Conservation (phyloP, 2,888 invertebrate species). For the Aporophyla nigra region DNA sequence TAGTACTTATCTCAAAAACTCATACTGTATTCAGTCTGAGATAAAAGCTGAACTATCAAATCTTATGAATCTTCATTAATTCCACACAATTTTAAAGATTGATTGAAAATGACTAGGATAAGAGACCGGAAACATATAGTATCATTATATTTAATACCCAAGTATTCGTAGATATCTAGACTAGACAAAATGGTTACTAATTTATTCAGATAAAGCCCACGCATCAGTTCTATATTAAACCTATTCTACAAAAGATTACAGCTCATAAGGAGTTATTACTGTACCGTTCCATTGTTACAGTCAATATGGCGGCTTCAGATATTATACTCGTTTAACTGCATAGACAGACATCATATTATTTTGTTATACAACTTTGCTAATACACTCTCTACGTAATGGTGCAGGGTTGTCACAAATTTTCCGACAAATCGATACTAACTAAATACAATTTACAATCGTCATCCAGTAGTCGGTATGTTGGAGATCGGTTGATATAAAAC, state of each 20-base stretch:
- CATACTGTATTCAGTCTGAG: neutral
- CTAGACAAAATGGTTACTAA: slow-evolving; percentile 32
- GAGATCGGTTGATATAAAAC: too few relatives aligned
- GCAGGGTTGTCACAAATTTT: slow-evolving; percentile 38
- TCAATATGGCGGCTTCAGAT: slow-evolving; percentile 48
- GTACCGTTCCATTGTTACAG: slow-evolving; percentile 54
- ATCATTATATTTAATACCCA: slow-evolving; percentile 22
- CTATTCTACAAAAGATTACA: slow-evolving; percentile 39
- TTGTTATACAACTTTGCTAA: slow-evolving; percentile 64
- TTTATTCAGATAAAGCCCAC: slow-evolving; percentile 35
- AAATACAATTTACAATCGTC: too few relatives aligned
- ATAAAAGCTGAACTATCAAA: neutral
- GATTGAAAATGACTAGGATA: neutral
- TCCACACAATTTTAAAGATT: neutral
- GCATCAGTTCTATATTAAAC: slow-evolving; percentile 36
- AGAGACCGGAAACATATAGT: slow-evolving; percentile 12
- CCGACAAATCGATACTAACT: neutral
- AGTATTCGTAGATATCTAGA: slow-evolving; percentile 27
- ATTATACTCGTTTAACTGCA: slow-evolving; percentile 49
- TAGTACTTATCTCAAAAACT: neutral
- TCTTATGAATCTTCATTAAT: slow-evolving; percentile 2
- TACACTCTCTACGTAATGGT: slow-evolving; percentile 53
- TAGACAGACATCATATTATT: slow-evolving; percentile 52
- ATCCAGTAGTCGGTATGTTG: too few relatives aligned
- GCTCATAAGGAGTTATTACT: slow-evolving; percentile 43